Evolutionary conservation across 2,888 invertebrate species (phyloP).

Genomic region (Sminthurinus aureus): DNA sequence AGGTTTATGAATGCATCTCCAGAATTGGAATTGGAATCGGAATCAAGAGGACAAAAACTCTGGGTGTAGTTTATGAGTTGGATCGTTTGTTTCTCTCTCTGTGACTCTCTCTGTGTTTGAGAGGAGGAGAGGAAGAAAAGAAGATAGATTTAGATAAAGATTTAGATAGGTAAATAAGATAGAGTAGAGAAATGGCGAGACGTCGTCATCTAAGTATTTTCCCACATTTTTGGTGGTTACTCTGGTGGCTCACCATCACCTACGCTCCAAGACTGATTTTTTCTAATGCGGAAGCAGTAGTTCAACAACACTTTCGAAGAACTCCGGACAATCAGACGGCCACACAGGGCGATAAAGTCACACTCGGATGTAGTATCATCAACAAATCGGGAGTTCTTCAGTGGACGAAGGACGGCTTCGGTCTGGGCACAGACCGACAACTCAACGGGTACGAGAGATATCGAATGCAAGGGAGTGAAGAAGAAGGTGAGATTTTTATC

Average conservation of each 20-base stretch:
- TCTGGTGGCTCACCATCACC: slow-evolving; percentile 48
- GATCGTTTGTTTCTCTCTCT: too few relatives aligned
- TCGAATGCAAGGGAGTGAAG: slow-evolving; percentile 94
- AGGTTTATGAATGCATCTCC: slow-evolving; percentile 33
- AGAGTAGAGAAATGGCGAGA: slow-evolving; percentile 22
- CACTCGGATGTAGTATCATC: slow-evolving; percentile 88
- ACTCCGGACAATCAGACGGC: slow-evolving; percentile 92
- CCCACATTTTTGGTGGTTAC: slow-evolving; percentile 41
- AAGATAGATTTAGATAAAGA: background rate
- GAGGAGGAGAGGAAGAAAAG: background rate
- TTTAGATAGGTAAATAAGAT: too few relatives aligned
- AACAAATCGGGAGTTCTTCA: slow-evolving; percentile 89
- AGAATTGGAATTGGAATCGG: background rate
- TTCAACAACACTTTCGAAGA: slow-evolving; percentile 85
- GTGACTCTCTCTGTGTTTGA: too few relatives aligned
- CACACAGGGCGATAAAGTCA: slow-evolving; percentile 83
- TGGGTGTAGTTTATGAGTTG: too few relatives aligned
- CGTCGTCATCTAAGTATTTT: slow-evolving; percentile 38
- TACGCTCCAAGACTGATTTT: slow-evolving; percentile 46
- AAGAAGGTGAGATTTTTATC: slow-evolving; percentile 75
- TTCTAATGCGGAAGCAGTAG: slow-evolving; percentile 12
- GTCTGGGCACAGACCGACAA: slow-evolving; percentile 88
- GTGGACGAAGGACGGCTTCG: slow-evolving; percentile 98
- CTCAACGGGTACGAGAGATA: slow-evolving; percentile 92
- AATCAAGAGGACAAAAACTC: too few relatives aligned